Conservation (phyloP, 2,797 vertebrate species). For the Netta rufina region DNA sequence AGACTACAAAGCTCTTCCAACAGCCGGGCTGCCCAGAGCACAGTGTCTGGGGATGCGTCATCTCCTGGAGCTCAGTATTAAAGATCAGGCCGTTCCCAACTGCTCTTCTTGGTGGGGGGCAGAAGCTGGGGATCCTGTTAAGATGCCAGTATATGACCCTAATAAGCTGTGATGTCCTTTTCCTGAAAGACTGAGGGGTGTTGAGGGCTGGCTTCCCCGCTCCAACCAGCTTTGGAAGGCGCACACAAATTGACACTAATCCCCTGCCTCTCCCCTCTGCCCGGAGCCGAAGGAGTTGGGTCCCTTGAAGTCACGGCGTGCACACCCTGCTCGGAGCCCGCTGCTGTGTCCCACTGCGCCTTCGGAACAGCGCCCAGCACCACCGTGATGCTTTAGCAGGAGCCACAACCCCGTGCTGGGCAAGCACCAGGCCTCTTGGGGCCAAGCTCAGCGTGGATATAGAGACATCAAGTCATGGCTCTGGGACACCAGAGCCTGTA, state of each 20-base stretch:
- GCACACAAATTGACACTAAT: constrained; percentile 33
- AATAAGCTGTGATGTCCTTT: constrained; percentile 56
- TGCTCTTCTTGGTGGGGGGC: neutral
- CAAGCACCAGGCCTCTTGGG: neutral
- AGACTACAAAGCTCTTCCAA: neutral
- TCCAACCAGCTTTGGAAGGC: constrained; percentile 12
- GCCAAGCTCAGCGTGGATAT: neutral
- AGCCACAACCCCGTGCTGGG: too few relatives aligned
- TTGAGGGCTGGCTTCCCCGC: constrained; percentile 47
- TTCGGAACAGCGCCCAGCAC: neutral
- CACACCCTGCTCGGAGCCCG: neutral
- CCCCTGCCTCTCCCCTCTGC: neutral
- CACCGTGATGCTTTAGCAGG: neutral
- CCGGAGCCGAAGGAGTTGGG: neutral
- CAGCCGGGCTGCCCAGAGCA: fast-evolving
- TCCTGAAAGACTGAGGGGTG: neutral
- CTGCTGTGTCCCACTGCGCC: neutral
- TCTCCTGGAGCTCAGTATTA: neutral
- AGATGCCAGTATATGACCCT: constrained; percentile 49
- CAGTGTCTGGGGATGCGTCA: neutral
- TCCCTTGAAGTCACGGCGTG: neutral
- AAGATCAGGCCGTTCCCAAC: neutral
- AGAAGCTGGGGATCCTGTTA: neutral
- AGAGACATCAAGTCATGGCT: neutral
- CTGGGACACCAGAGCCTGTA: neutral